phyloP scores from a whole-genome alignment of 2,797 vertebrate genomes.

The Enteromius viviparus region DNA sequence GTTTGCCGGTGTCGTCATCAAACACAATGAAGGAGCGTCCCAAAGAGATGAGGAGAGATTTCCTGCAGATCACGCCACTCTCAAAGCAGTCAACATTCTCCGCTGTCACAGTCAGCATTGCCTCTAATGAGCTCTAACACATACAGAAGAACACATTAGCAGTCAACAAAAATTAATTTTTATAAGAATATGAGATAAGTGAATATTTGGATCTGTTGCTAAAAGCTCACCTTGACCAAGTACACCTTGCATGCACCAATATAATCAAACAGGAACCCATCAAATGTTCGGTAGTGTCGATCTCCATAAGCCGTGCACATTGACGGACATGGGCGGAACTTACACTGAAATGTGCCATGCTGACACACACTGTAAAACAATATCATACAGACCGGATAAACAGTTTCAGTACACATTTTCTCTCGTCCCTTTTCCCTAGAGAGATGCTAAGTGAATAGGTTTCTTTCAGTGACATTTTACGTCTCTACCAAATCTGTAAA shows the following conservation, averaged over 20 bases:
- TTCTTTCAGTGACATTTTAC: neutral
- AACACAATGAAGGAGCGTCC: constrained; percentile 85
- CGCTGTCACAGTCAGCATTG: constrained; percentile 80
- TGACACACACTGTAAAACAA: constrained; percentile 84
- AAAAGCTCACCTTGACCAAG: constrained; percentile 86
- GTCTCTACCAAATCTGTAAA: neutral
- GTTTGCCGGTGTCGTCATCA: constrained; percentile 87
- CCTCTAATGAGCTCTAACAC: constrained; percentile 81
- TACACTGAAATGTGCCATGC: constrained; percentile 89
- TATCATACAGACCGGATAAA: constrained; percentile 27
- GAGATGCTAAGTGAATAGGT: neutral
- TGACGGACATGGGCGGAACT: constrained; percentile 87
- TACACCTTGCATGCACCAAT: constrained; percentile 90
- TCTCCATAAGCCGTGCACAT: constrained; percentile 93
- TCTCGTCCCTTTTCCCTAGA: neutral
- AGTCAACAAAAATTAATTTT: neutral
- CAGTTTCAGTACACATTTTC: neutral
- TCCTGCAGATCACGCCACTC: constrained; percentile 89
- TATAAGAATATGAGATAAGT: neutral
- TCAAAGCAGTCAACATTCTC: constrained; percentile 92
- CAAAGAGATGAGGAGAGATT: constrained; percentile 83
- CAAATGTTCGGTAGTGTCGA: constrained; percentile 93
- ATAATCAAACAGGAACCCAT: constrained; percentile 92
- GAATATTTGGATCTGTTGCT: neutral
- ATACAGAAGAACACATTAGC: constrained; percentile 29